phyloP scores from a whole-genome alignment of 1,140 invertebrate species.

The Nasonia vitripennis region DNA sequence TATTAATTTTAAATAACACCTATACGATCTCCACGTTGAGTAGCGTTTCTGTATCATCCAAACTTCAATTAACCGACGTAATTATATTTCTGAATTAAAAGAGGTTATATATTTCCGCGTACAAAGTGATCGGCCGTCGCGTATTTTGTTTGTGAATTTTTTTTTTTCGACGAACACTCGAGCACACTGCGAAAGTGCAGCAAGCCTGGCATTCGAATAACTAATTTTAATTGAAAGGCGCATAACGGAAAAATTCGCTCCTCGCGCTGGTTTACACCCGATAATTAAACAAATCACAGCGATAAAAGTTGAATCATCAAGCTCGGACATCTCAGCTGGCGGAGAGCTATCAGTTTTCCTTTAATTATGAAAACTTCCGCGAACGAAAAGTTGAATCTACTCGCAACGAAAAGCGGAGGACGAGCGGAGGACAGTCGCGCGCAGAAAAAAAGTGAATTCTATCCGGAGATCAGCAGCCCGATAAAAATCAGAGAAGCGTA shows the following conservation, averaged over 20 bases:
- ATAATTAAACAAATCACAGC: not conserved
- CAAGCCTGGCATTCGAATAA: too few species aligned
- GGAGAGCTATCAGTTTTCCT: not conserved
- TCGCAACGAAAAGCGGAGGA: not conserved
- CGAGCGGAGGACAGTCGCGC: not conserved
- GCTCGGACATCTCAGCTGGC: not conserved
- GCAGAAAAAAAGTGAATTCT: not conserved
- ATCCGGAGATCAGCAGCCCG: not conserved
- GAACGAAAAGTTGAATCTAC: not conserved
- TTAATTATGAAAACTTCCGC: slow-evolving; percentile 1
- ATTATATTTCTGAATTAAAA: too few species aligned
- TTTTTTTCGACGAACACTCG: too few species aligned
- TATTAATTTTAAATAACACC: too few species aligned
- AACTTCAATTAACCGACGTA: too few species aligned
- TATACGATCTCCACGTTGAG: too few species aligned
- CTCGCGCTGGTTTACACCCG: not conserved
- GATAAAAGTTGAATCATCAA: slow-evolving; percentile 19
- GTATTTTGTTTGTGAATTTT: too few species aligned
- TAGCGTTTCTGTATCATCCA: too few species aligned
- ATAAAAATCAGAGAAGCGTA: slow-evolving; percentile 36
- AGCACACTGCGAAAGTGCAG: too few species aligned
- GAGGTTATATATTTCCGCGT: too few species aligned
- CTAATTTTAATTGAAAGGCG: too few species aligned
- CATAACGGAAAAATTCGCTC: not conserved
- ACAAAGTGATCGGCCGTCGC: too few species aligned